Evolutionary conservation across 2,113 vertebrate species (phyloP), one percentile per base, ranked within the genome.

Genomic region (Pleuronectes platessa): DNA sequence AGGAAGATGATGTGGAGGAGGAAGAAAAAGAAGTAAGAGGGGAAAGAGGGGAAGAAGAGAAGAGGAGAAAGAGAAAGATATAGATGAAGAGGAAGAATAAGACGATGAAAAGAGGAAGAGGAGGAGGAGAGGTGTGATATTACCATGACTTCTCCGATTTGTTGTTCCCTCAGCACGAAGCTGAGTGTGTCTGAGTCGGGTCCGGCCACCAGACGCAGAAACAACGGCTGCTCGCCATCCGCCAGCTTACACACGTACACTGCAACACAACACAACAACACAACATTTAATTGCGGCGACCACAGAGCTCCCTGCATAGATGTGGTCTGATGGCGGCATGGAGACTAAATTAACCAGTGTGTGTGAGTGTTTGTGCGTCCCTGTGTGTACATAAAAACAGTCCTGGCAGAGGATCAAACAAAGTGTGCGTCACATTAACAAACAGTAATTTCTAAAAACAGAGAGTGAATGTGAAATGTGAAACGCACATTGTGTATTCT

Each of bases 131-230:
- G 3, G 59, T 3, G 64, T 0, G 14, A 23, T 0, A 92, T 73
- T 92, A 97, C 97, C 95, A 97, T 92, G 47, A 98, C 97, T 92
- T 99, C 97, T 88, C 97, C 97, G 0, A 95, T 96, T 92, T 97
- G 97, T 15, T 97, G 97, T 66, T 99, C 97, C 24, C 95, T 95
- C 53, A 99, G 94, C 26, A 99, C 97, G 81, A 99, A 99, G 86
- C 96, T 96, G 37, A 99, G 96, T 1, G 93, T 92, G 87, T 97
- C 96, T 35, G 92, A 88, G 79, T 93, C 91, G 47, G 98, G 98
- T 35, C 98, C 98, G 0, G 97, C 96, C 79, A 97, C 90, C 92
- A 99, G 90, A 15, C 98, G 96, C 70, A 99, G 94, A 76, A 96
- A 96, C 63, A 99, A 87, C 1, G 98, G 98, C 76, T 96, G 95